phyloP scores from a whole-genome alignment of 2,113 vertebrate species.

The Oreocharis arfaki region DNA sequence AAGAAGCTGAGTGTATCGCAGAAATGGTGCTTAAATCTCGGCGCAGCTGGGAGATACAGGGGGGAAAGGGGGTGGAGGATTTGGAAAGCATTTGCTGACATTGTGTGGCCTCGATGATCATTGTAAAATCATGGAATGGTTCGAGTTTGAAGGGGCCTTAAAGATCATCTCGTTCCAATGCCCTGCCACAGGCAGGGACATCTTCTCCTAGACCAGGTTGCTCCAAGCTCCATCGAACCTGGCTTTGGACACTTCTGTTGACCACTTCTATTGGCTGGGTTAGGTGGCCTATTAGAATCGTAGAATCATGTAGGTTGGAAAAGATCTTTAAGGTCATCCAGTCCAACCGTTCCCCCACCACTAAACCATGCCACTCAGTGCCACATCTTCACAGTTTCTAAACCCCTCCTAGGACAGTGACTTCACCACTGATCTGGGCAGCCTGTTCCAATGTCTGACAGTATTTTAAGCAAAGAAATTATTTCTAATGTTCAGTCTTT shows the following conservation, averaged over 20 bases:
- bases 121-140: neutral
- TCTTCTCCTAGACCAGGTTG: neutral
- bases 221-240: neutral
- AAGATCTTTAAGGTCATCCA: neutral
- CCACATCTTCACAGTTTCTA: neutral
- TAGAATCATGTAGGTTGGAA: neutral
- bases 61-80: neutral
- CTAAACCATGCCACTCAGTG: neutral
- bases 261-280: too few relatives aligned
- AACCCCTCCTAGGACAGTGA: neutral
- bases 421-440: neutral
- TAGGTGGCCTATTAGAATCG: neutral
- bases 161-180: accelerated
- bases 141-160: neutral
- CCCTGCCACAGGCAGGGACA: neutral
- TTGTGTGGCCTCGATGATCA: accelerated
- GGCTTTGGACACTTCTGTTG: too few relatives aligned
- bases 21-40: neutral
- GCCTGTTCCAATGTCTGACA: neutral
- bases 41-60: neutral
- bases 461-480: neutral
- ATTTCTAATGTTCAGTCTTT: neutral
- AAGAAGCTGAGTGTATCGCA: neutral
- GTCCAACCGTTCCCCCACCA: neutral
- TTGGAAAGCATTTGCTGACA: neutral